Evolutionary conservation across 2,797 vertebrate species (phyloP), one percentile per base, ranked within the genome.

Genomic region (Sebastes reedi): DNA sequence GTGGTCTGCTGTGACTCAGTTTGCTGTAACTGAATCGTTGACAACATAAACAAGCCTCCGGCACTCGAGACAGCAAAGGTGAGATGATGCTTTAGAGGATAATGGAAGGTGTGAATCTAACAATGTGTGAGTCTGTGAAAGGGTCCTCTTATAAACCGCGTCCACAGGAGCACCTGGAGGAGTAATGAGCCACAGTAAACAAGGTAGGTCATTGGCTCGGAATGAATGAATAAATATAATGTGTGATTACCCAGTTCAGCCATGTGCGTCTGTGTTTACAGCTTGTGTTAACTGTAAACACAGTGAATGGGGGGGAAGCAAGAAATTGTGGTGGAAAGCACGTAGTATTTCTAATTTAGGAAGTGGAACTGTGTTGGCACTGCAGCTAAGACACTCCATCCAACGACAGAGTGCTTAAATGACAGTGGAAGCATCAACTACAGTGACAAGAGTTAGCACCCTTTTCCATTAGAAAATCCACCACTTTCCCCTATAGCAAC

Each of bases 1-100:
- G 83, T 14, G 75, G 72, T 87, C 55, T 58, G 73, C 60, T 75
- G 80, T 88, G 88, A 85, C 82, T 91, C 80, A 75, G 71, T 61
- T 61, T 13, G 64, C 77, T 78, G 85, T 68, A 85, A 86, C 90
- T 82, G 75, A 86, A 75, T 67, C 10, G 74, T 18, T 77, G 72
- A 78, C 79, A 81, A 71, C 72, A 68, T 71, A 83, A 90, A 91
- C 77, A 82, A 82, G 79, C 70, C 80, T 73, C 18, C 7, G 7
- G 79, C 76, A 25, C 82, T 84, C 1, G 24, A 88, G 72, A 68
- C 73, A 25, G 75, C 2, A 6, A 75, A 80, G 85, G 83, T 85
- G 83, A 83, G 54, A 68, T n/a, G 56, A 59, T 10, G 69, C 8
- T 78, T 87, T 64, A 22, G 24, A 82, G 87, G 74, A 80, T 87